Evolutionary conservation across 2,888 invertebrate genomes (phyloP).

Genomic region (Nomada goodeniana): DNA sequence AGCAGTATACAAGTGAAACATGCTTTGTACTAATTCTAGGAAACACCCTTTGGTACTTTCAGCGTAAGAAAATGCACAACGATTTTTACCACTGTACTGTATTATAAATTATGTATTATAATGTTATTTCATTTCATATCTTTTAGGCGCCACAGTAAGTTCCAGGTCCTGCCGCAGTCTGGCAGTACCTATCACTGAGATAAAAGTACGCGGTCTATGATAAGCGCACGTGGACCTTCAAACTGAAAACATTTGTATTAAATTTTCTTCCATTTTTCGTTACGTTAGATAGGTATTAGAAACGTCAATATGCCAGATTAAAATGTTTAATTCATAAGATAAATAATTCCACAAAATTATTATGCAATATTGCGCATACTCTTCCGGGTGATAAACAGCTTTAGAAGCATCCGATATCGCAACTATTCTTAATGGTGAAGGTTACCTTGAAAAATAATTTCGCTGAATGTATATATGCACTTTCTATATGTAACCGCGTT

Average conservation of each 20-base stretch:
- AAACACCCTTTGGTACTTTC: background rate
- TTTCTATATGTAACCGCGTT: background rate
- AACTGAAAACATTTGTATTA: background rate
- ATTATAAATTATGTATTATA: background rate
- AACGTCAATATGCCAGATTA: background rate
- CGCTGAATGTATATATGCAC: background rate
- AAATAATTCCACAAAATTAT: background rate
- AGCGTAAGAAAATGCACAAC: background rate
- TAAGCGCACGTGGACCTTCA: conserved; percentile 5
- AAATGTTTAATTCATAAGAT: background rate
- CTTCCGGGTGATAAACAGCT: background rate
- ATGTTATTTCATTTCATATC: background rate
- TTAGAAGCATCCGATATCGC: conserved; percentile 39
- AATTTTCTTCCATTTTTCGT: background rate
- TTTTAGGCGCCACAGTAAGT: background rate
- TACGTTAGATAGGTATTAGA: background rate
- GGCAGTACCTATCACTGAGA: background rate
- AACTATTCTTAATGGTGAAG: conserved; percentile 42
- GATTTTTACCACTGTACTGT: background rate
- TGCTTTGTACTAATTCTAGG: background rate
- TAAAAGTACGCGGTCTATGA: background rate
- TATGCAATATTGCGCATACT: conserved; percentile 13
- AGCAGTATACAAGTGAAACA: background rate
- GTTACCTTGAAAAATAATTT: conserved; percentile 37
- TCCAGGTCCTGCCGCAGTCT: background rate